These are phyloP conservation scores for Brachionus asplanchnoidis DNA, from an alignment of 1,140 invertebrate species.

Conservation along the genomic window DNA sequence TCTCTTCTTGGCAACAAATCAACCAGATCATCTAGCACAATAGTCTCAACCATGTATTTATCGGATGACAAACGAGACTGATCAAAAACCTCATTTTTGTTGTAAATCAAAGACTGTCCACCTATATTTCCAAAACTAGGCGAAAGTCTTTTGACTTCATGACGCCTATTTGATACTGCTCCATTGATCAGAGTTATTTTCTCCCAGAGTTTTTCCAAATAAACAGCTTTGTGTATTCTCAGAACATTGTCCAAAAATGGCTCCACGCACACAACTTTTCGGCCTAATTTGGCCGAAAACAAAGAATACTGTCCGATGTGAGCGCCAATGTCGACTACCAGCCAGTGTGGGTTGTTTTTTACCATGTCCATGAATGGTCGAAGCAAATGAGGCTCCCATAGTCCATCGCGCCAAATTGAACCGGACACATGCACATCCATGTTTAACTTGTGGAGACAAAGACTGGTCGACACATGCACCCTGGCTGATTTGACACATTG, in stretches of 20 bases:
- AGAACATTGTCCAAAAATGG: background rate
- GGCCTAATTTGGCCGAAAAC: background rate
- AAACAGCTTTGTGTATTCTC: background rate
- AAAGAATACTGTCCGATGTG: slow-evolving; percentile 3
- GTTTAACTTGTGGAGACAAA: background rate
- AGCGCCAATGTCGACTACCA: background rate
- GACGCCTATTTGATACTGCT: background rate
- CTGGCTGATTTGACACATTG: background rate
- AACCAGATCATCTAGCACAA: slow-evolving; percentile 20
- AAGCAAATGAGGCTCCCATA: background rate
- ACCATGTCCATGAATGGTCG: background rate
- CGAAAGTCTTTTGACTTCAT: background rate
- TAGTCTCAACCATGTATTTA: background rate
- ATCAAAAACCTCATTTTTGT: background rate
- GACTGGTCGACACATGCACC: background rate
- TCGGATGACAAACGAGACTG: background rate
- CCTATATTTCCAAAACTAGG: background rate
- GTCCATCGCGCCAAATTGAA: slow-evolving; percentile 1
- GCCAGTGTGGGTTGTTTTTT: background rate
- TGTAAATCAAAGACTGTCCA: background rate
- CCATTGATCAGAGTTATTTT: background rate
- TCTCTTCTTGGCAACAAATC: background rate
- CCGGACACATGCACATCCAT: slow-evolving; percentile 23
- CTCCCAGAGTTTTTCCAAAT: background rate
- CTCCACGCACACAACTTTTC: background rate